Evolutionary conservation across 23 tunicate species (phyloP), one percentile per base, ranked within the genome.

Genomic region (Halocynthia roretzi): DNA sequence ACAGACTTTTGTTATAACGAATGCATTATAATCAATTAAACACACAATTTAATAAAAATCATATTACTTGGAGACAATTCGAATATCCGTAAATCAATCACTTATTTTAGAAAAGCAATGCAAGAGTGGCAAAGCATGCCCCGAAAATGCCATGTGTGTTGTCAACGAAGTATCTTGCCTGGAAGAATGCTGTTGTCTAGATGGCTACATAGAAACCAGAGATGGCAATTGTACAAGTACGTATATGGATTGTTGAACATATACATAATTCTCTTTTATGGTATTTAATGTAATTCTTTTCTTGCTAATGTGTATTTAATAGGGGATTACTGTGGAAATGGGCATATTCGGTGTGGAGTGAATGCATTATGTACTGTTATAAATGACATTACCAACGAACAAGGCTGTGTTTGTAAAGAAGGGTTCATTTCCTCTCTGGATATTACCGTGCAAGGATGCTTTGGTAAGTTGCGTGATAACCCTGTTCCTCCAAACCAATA

Each of bases 271-370:
- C 44, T 31, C 4, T 31, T 31, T 31, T 31, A 31, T 31, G 44
- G 44, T 31, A 31, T 31, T 31, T 31, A 31, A 31, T 31, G 44
- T 31, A n/a, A 31, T 31, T 31, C 44, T 31, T 31, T 4, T 31
- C 44, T 4, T 31, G 4, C 44, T 31, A 31, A 31, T 31, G 44
- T 31, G 44, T 31, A 10, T 65, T 65, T 15, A 5, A 48, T 48
- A 65, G 70, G 48, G n/a, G 70, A 65, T 48, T 8, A 15, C 22
- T 65, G 70, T 15, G n/a, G 48, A 65, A 65, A 65, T 65, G 70
- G 70, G 31, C 48, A 65, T 65, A 9, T 65, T 1, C 18, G 10
- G 10, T 65, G 70, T 65, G 70, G 19, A 10, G 10, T 0, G 5
- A 65, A 65, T 6, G 22, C 70, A 15, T 8, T 8, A 0, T 65